Base-by-base conservation (phyloP, 2,797 vertebrate species). In the Notolepis coatsorum region DNA sequence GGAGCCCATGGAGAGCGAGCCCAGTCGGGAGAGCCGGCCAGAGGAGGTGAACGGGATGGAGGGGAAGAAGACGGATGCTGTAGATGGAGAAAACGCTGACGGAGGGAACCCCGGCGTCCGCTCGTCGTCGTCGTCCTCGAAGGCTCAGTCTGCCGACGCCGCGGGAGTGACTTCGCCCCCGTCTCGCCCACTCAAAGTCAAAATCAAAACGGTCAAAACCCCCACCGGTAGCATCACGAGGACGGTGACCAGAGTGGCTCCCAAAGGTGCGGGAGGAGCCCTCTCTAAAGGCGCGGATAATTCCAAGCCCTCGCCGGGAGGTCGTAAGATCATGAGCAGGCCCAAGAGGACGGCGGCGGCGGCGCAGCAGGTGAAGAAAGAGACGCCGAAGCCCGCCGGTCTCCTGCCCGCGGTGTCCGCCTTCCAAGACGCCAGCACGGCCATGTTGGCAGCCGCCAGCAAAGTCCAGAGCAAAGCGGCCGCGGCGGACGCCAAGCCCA, bases 191-290 rank as follows among this genome's bases (percentile, higher is more conserved):
- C 93, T 98, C 46, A 98, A 98, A 50, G 96, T 98, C 41, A 90
- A 96, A 73, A 98, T 98, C 71, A 99, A 97, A 76, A 95, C 93
- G 28, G 90, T 96, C 60, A 96, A 96, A 68, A 95, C 94, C 0
- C 90, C 94, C 0, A 93, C 92, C 0, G 95, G 96, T 6, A 94
- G 90, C 79, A 92, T 96, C 82, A 95, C 94, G 13, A 85, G 94
- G 53, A 95, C 96, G 0, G 93, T 95, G 8, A 94, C 94, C 24
- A 89, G 93, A 35, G 90, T 92, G n/a, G 87, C 41, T 1, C 55
- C 88, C 35, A 92, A 91, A 79, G 84, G 59, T 75, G 60, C 46
- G 3, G 65, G 50, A 17, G 80, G 56, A 73, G 56, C 45, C 7
- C n/a, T 65, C 13, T n/a, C 66, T 3, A 89, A 86, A 65, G 65